Base-by-base conservation (phyloP, 2,797 vertebrate species). In the Basileuterus tristriatus region DNA sequence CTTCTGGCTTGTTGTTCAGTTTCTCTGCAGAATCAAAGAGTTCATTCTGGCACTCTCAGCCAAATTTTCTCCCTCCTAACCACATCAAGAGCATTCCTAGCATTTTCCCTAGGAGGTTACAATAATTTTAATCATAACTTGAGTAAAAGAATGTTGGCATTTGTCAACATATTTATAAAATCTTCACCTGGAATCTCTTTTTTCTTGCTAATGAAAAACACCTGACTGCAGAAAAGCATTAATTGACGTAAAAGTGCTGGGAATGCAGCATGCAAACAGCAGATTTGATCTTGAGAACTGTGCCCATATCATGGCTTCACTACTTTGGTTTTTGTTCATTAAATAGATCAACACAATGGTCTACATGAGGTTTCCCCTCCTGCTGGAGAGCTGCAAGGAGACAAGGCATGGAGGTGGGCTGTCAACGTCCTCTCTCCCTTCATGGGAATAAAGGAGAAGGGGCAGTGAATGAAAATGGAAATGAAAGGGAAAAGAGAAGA, bases 71-170 rank as follows among this genome's bases (percentile, higher is more conserved):
- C 43, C 52, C 78, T 78, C 43, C 74, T 87, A 71, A 92, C 96
- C 96, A 97, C 97, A 97, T 98, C 96, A 98, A 98, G 94, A 82
- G 24, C 96, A 97, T 98, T 98, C 96, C 84, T 93, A 59, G 37
- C 72, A 96, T 98, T 97, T 97, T 97, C 83, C 85, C 63, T 94
- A 94, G 70, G 95, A 97, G 86, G 91, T 95, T 96, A 95, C 95
- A 95, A 95, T 96, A 44, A 89, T 97, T 98, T 97, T 80, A 96
- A 84, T 97, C 94, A 95, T 80, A 94, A 87, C 76, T 96, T 83
- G 89, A 96, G 96, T 94, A 70, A 93, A 97, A 89, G 96, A 97
- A 97, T 78, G 86, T 94, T 97, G 96, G 96, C 96, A 93, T 97
- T 98, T 98, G 92, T 96, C 91, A 96, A 91, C 95, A 96, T 49